A percentile compares a stretch with the other conserved stretches of the same genome.
These are phyloP conservation scores for Drosophila hamatofila DNA, from an alignment of 2,888 invertebrate genomes.

Conservation along the genomic window DNA sequence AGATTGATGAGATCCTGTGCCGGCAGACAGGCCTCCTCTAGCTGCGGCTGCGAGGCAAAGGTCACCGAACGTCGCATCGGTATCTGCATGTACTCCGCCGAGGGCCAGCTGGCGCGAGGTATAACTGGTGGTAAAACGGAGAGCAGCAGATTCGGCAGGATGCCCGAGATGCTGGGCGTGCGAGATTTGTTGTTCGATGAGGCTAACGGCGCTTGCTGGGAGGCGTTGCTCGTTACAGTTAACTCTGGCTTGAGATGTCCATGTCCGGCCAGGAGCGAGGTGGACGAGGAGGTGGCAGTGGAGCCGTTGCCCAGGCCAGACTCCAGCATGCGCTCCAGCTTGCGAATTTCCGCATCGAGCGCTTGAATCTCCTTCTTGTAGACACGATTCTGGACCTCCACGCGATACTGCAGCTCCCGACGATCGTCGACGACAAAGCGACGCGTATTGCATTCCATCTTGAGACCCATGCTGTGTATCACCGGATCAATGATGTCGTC, in stretches of 20 bases:
- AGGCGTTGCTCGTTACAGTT: slow-evolving; percentile 79
- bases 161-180: slow-evolving; percentile 90
- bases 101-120: slow-evolving; percentile 92
- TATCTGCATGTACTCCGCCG: slow-evolving; percentile 88
- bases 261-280: slow-evolving; percentile 77
- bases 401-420: slow-evolving; percentile 92
- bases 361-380: slow-evolving; percentile 93
- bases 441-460: slow-evolving; percentile 95
- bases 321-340: slow-evolving; percentile 90
- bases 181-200: slow-evolving; percentile 81
- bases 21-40: slow-evolving; percentile 87
- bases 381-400: slow-evolving; percentile 96
- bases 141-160: slow-evolving; percentile 89
- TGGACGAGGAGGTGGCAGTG: slow-evolving; percentile 86
- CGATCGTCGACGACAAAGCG: slow-evolving; percentile 93
- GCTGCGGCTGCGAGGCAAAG: slow-evolving; percentile 89
- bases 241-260: slow-evolving; percentile 82
- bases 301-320: slow-evolving; percentile 86
- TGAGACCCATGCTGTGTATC: slow-evolving; percentile 94
- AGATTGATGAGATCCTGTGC: slow-evolving; percentile 88
- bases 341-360: slow-evolving; percentile 91
- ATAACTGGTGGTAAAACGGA: slow-evolving; percentile 91
- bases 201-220: slow-evolving; percentile 50
- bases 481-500: slow-evolving; percentile 91
- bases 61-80: slow-evolving; percentile 88